phyloP scores from a whole-genome alignment of 2,113 vertebrate genomes.

The Otolemur garnettii region DNA sequence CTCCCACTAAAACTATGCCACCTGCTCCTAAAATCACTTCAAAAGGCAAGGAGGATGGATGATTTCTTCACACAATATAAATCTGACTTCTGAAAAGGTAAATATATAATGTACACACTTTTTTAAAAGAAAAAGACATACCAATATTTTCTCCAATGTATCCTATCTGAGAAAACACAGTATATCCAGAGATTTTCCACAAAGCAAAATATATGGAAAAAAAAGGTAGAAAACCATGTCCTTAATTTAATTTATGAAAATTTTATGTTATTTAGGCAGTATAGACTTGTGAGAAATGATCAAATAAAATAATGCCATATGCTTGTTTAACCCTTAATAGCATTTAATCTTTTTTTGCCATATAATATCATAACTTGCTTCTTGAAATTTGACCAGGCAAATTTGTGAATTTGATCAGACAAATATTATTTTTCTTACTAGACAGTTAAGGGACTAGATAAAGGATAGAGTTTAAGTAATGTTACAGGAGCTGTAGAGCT shows the following conservation, averaged over 20 bases:
- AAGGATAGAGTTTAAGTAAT: background rate
- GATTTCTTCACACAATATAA: background rate
- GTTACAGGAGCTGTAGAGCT: background rate
- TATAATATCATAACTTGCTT: background rate
- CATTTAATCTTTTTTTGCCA: background rate
- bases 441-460: background rate
- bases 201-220: background rate
- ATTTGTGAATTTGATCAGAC: background rate
- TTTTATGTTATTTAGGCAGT: background rate
- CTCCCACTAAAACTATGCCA: background rate
- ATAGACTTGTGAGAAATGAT: background rate
- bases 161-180: background rate
- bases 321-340: background rate
- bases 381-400: background rate
- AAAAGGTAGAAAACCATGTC: background rate
- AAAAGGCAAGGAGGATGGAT: conserved; percentile 1
- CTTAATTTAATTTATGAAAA: background rate
- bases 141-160: background rate
- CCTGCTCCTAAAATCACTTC: conserved; percentile 65
- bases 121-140: background rate
- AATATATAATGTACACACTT: background rate
- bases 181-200: background rate
- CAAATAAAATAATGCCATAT: background rate
- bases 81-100: conserved; percentile 7
- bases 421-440: background rate